Evolutionary conservation across 2,797 vertebrate genomes (phyloP).

Genomic region (Nannoperca australis): DNA sequence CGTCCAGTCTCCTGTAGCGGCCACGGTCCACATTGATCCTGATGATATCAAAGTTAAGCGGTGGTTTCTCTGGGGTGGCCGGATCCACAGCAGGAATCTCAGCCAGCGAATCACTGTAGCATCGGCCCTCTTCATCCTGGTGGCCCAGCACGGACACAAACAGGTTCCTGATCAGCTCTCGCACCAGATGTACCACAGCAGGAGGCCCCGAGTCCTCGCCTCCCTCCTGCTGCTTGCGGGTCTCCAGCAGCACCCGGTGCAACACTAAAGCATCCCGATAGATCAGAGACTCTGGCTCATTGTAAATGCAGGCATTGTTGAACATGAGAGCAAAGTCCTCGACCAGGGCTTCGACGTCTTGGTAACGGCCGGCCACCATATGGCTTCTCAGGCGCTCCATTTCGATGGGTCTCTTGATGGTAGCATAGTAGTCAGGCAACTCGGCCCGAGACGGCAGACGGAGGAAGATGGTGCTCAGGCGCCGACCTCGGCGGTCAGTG

Average conservation of each 20-base stretch:
- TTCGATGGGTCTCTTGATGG: conserved; percentile 97
- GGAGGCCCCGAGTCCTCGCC: conserved; percentile 91
- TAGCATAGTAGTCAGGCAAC: conserved; percentile 97
- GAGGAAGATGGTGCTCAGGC: conserved; percentile 96
- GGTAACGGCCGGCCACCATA: conserved; percentile 96
- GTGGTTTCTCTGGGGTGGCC: conserved; percentile 88
- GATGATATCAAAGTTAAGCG: conserved; percentile 95
- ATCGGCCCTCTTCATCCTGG: conserved; percentile 97
- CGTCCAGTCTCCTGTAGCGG: conserved; percentile 93
- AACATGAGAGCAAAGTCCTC: conserved; percentile 99
- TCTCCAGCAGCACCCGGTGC: conserved; percentile 95
- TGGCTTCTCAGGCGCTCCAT: conserved; percentile 98
- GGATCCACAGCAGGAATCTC: conserved; percentile 96
- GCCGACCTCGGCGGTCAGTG: conserved; percentile 94
- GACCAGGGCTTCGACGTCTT: conserved; percentile 95
- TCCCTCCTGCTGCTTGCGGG: conserved; percentile 90
- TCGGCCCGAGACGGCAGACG: conserved; percentile 95
- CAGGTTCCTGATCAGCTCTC: conserved; percentile 96
- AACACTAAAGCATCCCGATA: conserved; percentile 97
- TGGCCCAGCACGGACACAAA: conserved; percentile 98
- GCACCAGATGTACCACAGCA: conserved; percentile 90
- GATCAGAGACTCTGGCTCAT: conserved; percentile 98
- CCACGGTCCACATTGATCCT: conserved; percentile 94
- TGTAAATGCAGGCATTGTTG: conserved; percentile 98
- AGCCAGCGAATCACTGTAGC: conserved; percentile 98